These are phyloP conservation scores for Athalia rosae DNA, from an alignment of 2,888 invertebrate species.

Conservation along the genomic window DNA sequence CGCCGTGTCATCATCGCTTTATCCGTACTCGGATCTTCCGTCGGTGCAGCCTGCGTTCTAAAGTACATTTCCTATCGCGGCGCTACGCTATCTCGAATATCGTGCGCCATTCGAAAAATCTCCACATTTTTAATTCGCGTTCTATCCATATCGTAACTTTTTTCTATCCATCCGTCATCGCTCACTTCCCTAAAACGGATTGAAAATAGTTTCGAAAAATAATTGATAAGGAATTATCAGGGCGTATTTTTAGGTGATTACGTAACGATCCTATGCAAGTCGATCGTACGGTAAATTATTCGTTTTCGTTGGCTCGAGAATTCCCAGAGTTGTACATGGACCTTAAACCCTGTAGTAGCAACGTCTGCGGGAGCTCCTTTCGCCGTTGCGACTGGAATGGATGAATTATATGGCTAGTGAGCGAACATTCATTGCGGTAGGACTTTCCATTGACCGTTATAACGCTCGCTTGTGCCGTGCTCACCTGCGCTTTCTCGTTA, in stretches of 20 bases:
- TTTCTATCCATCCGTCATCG: neutral
- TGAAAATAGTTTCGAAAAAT: slow-evolving; percentile 18
- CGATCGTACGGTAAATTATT: no score
- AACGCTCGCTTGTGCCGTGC: slow-evolving; percentile 8
- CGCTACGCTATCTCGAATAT: neutral
- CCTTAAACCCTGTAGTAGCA: no score
- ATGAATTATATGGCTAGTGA: neutral
- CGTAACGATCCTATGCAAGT: no score
- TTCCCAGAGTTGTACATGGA: no score
- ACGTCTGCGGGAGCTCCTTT: no score
- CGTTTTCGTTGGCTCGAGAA: no score
- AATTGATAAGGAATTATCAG: neutral
- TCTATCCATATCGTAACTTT: no score
- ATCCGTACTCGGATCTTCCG: slow-evolving; percentile 56
- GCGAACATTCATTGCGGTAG: slow-evolving; percentile 31
- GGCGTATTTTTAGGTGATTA: no score
- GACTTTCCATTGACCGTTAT: slow-evolving; percentile 44
- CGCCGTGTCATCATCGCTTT: slow-evolving; percentile 62
- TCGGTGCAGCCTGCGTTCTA: slow-evolving; percentile 20
- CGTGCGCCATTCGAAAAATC: neutral
- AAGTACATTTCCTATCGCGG: no score
- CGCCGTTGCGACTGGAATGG: no score
- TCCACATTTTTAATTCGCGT: neutral
- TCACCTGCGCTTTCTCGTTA: slow-evolving; percentile 42
- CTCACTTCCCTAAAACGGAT: neutral